Evolutionary conservation across 2,797 vertebrate species (phyloP).

Genomic region (Anisognathus igniventris): DNA sequence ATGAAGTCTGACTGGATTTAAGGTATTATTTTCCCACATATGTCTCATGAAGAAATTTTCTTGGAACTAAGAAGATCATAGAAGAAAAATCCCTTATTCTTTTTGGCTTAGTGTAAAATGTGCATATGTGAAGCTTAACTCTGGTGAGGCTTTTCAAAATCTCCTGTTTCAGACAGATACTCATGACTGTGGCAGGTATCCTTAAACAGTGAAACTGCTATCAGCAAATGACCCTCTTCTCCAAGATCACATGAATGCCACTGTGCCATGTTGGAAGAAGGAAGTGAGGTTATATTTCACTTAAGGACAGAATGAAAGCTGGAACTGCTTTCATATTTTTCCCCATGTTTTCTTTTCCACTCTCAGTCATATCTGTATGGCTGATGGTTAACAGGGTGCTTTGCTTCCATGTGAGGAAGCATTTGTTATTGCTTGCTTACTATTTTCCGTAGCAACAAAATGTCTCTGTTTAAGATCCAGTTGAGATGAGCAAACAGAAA

Average conservation of each 20-base stretch:
- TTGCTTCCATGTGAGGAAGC: not conserved
- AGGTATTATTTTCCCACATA: not conserved
- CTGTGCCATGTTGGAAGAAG: constrained; percentile 22
- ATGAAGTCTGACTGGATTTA: not conserved
- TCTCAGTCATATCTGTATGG: constrained; percentile 16
- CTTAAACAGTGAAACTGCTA: not conserved
- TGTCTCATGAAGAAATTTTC: not conserved
- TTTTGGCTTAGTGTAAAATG: not conserved
- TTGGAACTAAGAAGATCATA: not conserved
- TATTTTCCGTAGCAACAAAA: constrained; percentile 52
- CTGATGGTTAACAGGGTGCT: constrained; percentile 45
- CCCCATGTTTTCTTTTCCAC: not conserved
- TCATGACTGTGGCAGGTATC: not conserved
- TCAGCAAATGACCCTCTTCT: not conserved
- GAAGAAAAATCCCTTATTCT: constrained; percentile 4
- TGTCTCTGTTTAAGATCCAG: constrained; percentile 49
- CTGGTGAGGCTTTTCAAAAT: not conserved
- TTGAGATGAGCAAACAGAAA: constrained; percentile 48
- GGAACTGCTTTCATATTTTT: constrained; percentile 28
- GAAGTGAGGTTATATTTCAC: constrained; percentile 42
- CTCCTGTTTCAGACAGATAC: not conserved
- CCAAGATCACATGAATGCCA: constrained; percentile 22
- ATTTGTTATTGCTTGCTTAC: constrained; percentile 39
- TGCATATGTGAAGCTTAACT: not conserved
- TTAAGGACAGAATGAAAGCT: constrained; percentile 18